Percentiles rank a stretch among this genome's conserved stretches.
Conservation (phyloP, 2,113 vertebrate species). For the Procavia capensis region DNA sequence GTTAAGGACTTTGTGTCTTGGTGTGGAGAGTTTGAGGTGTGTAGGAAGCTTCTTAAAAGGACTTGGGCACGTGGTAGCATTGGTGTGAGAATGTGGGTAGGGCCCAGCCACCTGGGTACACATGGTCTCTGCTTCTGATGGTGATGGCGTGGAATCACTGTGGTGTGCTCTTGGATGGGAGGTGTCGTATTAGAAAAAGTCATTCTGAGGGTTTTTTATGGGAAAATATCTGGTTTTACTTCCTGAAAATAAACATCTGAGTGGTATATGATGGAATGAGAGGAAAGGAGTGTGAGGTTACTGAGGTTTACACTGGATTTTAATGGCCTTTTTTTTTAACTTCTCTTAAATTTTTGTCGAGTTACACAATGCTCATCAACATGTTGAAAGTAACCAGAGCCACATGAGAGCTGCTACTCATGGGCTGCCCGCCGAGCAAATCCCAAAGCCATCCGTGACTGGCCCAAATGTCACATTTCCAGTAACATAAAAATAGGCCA, state of each 20-base stretch:
- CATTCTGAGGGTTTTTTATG: neutral
- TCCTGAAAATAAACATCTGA: constrained; percentile 52
- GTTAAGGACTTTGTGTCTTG: neutral
- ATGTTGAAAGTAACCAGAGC: neutral
- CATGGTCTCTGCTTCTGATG: neutral
- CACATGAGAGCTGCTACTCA: neutral
- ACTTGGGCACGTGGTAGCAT: too few relatives aligned
- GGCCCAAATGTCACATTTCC: neutral
- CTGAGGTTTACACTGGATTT: neutral
- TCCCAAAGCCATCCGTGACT: neutral
- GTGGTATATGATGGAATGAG: neutral
- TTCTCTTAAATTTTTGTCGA: neutral
- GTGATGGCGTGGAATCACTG: neutral
- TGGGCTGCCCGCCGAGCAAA: neutral
- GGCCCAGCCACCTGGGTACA: too few relatives aligned
- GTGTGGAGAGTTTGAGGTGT: neutral
- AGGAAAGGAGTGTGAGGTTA: neutral
- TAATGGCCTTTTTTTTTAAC: neutral
- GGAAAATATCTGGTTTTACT: neutral
- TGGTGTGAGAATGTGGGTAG: too few relatives aligned
- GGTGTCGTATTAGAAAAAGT: neutral
- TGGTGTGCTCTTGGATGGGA: neutral
- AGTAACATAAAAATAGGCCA: neutral
- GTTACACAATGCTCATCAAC: neutral
- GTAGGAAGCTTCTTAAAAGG: neutral